Percentiles rank a stretch among this genome's conserved stretches.
Conservation (phyloP, 2,888 invertebrate species). For the Pterobdella sp. region DNA sequence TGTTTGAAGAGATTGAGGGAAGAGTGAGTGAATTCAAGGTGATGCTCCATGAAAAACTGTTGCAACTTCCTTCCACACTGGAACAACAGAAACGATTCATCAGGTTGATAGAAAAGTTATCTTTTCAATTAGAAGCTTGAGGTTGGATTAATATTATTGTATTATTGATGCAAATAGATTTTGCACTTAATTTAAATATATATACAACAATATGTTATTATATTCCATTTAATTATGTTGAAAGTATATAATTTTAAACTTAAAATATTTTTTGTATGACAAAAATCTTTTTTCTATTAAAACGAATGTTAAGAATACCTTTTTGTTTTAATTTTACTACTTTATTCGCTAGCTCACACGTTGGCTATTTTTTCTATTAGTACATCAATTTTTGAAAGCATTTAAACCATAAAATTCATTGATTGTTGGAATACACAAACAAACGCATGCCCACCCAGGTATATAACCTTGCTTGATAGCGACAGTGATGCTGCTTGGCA, state of each 20-base stretch:
- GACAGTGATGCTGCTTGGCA: slow-evolving; percentile 91
- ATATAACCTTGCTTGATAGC: slow-evolving; percentile 52
- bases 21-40: slow-evolving; percentile 73
- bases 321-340: too few species aligned
- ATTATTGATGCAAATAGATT: not conserved
- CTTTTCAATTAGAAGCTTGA: not conserved
- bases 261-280: not conserved
- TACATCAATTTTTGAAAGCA: too few species aligned
- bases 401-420: too few species aligned
- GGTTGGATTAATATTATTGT: not conserved
- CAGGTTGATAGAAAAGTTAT: slow-evolving; percentile 54
- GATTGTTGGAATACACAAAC: not conserved
- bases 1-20: slow-evolving; percentile 81
- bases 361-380: not conserved
- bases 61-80: slow-evolving; percentile 80
- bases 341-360: too few species aligned
- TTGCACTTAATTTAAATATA: too few species aligned
- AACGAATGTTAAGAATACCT: too few species aligned
- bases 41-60: slow-evolving; percentile 71
- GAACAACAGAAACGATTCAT: slow-evolving; percentile 92
- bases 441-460: slow-evolving; percentile 39
- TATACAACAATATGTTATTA: too few species aligned
- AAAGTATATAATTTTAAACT: too few species aligned
- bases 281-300: too few species aligned
- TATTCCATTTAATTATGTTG: too few species aligned